Conservation (phyloP, 2,113 vertebrate species). For the Chamaea fasciata region DNA sequence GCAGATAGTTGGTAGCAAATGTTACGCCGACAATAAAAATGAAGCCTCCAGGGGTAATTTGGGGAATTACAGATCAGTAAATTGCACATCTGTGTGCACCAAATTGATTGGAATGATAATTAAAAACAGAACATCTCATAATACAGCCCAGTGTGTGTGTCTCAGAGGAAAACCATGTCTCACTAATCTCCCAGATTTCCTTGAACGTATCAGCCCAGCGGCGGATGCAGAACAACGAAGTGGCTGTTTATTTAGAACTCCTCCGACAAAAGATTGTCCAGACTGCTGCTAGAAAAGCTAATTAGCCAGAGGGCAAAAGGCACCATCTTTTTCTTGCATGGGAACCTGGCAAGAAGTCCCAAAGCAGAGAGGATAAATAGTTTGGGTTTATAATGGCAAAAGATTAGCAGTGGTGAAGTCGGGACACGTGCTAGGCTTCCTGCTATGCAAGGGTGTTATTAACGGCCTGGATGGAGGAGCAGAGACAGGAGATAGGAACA, state of each 20-base stretch:
- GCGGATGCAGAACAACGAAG: background rate
- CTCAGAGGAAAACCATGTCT: constrained; percentile 24
- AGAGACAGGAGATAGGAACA: background rate
- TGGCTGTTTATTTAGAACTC: constrained; percentile 37
- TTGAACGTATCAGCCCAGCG: background rate
- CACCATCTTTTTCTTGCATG: background rate
- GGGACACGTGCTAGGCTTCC: background rate
- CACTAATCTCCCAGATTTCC: constrained; percentile 13
- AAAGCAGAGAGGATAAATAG: background rate
- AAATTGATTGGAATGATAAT: constrained; percentile 65
- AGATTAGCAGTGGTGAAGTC: background rate
- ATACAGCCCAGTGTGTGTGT: background rate
- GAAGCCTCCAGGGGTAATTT: constrained; percentile 58
- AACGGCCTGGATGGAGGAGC: background rate
- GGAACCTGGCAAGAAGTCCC: background rate
- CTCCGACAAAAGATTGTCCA: background rate
- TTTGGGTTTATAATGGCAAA: background rate
- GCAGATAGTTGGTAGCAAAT: constrained; percentile 39
- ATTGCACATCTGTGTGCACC: constrained; percentile 54
- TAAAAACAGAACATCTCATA: constrained; percentile 62
- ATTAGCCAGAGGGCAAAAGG: background rate
- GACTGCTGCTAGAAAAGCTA: background rate
- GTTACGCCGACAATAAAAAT: constrained; percentile 47
- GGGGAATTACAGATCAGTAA: constrained; percentile 65
- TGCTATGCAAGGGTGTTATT: background rate